Conservation (phyloP, 2,888 invertebrate species). For the Acleris sparsana region DNA sequence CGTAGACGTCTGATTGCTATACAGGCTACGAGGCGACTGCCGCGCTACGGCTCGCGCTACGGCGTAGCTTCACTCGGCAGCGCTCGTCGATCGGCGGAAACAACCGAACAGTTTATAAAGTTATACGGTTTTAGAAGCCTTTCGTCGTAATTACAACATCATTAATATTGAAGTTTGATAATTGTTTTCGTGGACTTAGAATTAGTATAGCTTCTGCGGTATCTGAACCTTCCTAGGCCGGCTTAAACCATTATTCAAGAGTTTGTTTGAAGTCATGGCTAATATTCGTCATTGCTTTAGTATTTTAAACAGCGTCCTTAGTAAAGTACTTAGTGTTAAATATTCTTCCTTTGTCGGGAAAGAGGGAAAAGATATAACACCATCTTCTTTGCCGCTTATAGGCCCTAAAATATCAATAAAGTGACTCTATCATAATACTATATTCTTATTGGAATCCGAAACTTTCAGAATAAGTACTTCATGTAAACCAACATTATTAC, state of each 20-base stretch:
- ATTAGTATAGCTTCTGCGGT: constrained; percentile 5
- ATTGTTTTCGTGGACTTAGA: constrained; percentile 24
- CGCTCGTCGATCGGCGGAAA: constrained; percentile 62
- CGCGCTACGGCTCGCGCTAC: constrained; percentile 63
- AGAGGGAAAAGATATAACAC: too few relatives aligned
- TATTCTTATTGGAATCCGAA: too few relatives aligned
- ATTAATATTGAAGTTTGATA: constrained; percentile 28
- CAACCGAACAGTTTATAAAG: constrained; percentile 57
- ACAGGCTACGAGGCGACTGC: constrained; percentile 71
- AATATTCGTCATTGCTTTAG: too few relatives aligned
- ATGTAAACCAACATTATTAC: too few relatives aligned
- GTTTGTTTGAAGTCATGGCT: too few relatives aligned
- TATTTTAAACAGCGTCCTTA: too few relatives aligned
- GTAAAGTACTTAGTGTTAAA: too few relatives aligned
- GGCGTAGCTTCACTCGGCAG: constrained; percentile 52
- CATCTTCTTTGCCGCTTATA: too few relatives aligned
- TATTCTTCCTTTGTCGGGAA: too few relatives aligned
- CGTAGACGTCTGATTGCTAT: constrained; percentile 49
- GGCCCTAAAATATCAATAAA: too few relatives aligned
- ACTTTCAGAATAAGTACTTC: too few relatives aligned
- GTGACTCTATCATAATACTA: too few relatives aligned
- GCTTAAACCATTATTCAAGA: background rate
- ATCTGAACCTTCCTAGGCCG: background rate
- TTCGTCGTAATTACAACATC: constrained; percentile 18
- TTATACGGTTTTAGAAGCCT: constrained; percentile 47